These are phyloP conservation scores for Brevimyrus niger DNA, from an alignment of 2,113 vertebrate genomes.

Conservation along the genomic window DNA sequence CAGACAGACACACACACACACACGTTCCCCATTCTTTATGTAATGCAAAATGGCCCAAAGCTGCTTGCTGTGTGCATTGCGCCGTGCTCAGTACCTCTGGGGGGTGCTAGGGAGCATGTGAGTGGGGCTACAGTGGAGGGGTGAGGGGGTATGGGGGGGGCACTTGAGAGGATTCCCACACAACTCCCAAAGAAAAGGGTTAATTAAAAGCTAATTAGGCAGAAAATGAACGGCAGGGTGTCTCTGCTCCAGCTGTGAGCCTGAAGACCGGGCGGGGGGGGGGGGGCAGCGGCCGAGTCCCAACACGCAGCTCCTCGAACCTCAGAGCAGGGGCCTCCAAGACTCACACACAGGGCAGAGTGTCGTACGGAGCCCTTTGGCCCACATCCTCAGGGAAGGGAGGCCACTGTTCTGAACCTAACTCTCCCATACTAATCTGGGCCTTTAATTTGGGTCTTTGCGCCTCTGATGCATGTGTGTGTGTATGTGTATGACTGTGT, in stretches of 20 bases:
- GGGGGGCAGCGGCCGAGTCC: background rate
- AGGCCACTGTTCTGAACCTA: background rate
- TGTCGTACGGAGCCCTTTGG: background rate
- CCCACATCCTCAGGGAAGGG: background rate
- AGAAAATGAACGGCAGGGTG: slow-evolving; percentile 10
- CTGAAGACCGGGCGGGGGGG: background rate
- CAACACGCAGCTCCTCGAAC: background rate
- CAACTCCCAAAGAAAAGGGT: slow-evolving; percentile 17
- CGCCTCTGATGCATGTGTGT: background rate
- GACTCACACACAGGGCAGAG: background rate
- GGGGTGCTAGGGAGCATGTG: background rate
- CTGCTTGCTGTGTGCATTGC: background rate
- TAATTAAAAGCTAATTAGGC: slow-evolving; percentile 29
- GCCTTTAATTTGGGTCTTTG: background rate
- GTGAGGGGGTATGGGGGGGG: background rate
- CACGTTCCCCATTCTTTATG: too few species aligned
- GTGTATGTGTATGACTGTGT: background rate
- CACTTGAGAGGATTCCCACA: slow-evolving; percentile 9
- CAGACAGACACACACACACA: background rate
- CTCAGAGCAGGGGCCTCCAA: background rate
- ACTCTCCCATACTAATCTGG: background rate
- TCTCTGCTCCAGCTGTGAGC: background rate
- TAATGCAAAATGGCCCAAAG: background rate
- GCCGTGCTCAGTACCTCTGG: background rate
- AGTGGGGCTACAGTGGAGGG: background rate